phyloP scores from a whole-genome alignment of 2,797 vertebrate genomes.

The Syngnathus rostellatus region DNA sequence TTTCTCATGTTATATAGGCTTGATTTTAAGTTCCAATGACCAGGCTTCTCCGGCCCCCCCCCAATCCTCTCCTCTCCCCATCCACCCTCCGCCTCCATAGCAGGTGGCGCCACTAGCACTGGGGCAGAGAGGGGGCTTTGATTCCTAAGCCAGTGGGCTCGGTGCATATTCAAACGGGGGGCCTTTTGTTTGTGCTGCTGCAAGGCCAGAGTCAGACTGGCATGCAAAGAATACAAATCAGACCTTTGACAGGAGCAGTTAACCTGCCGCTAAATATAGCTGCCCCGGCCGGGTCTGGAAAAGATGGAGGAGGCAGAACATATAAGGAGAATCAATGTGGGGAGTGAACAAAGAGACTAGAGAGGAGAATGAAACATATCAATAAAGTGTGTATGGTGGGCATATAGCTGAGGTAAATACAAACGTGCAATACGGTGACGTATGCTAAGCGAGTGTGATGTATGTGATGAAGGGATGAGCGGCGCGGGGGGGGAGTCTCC shows the following conservation, averaged over 20 bases:
- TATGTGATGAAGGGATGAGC: slow-evolving; percentile 18
- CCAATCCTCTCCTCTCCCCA: slow-evolving; percentile 6
- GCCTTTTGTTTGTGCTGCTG: slow-evolving; percentile 70
- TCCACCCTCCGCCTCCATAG: slow-evolving; percentile 41
- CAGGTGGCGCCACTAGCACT: slow-evolving; percentile 67
- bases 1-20: slow-evolving; percentile 26
- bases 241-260: slow-evolving; percentile 73
- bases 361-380: not conserved
- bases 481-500: slow-evolving; percentile 27
- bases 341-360: not conserved
- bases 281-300: slow-evolving; percentile 51
- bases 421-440: slow-evolving; percentile 33
- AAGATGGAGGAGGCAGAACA: slow-evolving; percentile 42
- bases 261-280: slow-evolving; percentile 74
- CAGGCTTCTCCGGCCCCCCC: not conserved
- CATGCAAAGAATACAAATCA: slow-evolving; percentile 74
- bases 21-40: slow-evolving; percentile 40
- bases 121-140: slow-evolving; percentile 59
- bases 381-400: not conserved
- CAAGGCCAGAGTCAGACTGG: slow-evolving; percentile 58
- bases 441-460: slow-evolving; percentile 30
- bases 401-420: slow-evolving; percentile 3
- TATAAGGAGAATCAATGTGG: not conserved
- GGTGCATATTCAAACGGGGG: slow-evolving; percentile 67
- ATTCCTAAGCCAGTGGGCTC: slow-evolving; percentile 65